Evolutionary conservation across 2,888 invertebrate genomes (phyloP).

Genomic region (Eumacrocentrus americanus): DNA sequence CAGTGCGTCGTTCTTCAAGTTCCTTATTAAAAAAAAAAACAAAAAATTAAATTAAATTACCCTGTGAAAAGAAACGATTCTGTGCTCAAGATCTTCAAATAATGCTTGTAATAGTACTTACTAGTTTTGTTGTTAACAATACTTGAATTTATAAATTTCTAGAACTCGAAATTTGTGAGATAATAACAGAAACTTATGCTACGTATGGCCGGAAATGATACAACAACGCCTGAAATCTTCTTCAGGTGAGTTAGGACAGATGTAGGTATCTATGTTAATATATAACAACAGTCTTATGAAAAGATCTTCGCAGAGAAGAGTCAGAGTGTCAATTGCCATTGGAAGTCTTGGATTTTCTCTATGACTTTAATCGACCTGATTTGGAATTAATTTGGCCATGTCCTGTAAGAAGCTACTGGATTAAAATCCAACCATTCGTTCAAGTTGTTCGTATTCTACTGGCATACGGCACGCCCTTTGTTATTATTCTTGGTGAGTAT

Average conservation of each 20-base stretch:
- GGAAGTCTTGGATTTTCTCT: slow-evolving; percentile 47
- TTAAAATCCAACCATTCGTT: slow-evolving; percentile 49
- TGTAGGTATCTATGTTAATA: background rate
- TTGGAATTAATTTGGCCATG: slow-evolving; percentile 53
- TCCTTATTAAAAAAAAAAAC: no score
- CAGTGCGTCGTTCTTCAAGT: background rate
- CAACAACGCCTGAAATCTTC: slow-evolving; percentile 1
- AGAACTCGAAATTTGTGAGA: background rate
- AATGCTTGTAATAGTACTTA: no score
- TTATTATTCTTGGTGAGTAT: slow-evolving; percentile 54
- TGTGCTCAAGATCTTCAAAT: background rate
- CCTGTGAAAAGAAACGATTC: no score
- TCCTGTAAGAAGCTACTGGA: slow-evolving; percentile 53
- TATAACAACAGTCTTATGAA: background rate
- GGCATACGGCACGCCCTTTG: slow-evolving; percentile 51
- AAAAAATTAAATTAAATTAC: background rate
- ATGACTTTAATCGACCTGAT: slow-evolving; percentile 42
- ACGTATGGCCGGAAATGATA: slow-evolving; percentile 6
- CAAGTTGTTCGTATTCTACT: slow-evolving; percentile 48
- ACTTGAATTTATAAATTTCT: no score
- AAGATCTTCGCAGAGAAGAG: slow-evolving; percentile 13
- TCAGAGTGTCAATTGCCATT: slow-evolving; percentile 42
- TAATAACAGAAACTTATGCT: background rate
- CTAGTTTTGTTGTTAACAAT: background rate
- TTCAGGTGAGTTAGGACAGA: slow-evolving; percentile 1